Evolutionary conservation across 2,113 vertebrate species (phyloP).

Genomic region (Laticauda laticaudata): DNA sequence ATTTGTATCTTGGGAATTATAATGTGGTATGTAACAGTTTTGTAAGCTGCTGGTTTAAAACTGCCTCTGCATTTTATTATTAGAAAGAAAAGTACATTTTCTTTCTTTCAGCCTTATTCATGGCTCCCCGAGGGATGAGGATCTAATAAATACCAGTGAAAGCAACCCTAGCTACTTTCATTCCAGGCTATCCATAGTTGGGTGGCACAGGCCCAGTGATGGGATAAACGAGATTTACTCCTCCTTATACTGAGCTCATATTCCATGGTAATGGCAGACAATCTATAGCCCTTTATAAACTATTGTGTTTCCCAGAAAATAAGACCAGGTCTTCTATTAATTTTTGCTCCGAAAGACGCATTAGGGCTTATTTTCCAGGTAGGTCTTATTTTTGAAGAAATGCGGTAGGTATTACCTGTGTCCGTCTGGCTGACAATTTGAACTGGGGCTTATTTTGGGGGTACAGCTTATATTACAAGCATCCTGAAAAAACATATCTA

Average conservation of each 20-base stretch:
- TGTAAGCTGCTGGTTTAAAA: not conserved
- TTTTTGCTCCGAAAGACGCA: too few species aligned
- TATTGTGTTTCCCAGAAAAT: not conserved
- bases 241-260: not conserved
- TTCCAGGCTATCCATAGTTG: not conserved
- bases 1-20: not conserved
- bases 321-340: too few species aligned
- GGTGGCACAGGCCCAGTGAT: not conserved
- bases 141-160: not conserved
- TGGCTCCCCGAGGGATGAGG: not conserved
- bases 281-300: not conserved
- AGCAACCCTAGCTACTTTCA: not conserved
- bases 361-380: too few species aligned
- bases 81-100: not conserved
- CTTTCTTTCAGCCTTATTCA: not conserved
- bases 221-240: not conserved
- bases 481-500: too few species aligned
- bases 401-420: too few species aligned
- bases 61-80: not conserved
- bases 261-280: not conserved
- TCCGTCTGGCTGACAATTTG: too few species aligned
- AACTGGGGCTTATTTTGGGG: too few species aligned
- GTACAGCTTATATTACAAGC: too few species aligned
- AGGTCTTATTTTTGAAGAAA: too few species aligned
- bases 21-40: not conserved